Evolutionary conservation across 2,888 invertebrate genomes (phyloP), one percentile per base, ranked within the genome.

Genomic region (Gymnosoma rotundatum): DNA sequence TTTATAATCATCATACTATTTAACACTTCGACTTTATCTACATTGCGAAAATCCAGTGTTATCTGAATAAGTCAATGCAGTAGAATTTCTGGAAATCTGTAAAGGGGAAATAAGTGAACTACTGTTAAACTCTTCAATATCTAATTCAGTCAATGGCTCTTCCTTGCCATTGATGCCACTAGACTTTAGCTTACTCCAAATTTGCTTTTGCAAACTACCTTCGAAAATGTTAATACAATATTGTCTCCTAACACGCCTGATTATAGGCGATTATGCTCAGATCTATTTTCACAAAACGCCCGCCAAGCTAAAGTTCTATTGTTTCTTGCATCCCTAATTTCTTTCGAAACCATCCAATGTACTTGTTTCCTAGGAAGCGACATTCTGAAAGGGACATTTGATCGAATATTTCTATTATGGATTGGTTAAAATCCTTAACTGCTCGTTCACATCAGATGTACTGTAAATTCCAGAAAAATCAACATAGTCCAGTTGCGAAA

Each of bases 271-370:
- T 16, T 56, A 6, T 2, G 12, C 6, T 56, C 56, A 5, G 25
- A 25, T 16, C 56, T 32, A 16, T 6, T 16, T 16, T 56, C 25
- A 20, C 16, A 56, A 32, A 16, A 56, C 8, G 56, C 54, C 21
- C 54, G 20, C 54, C 54, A 54, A 21, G 54, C 54, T 12, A 54
- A 54, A 14, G 21, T 21, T 20, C 54, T 54, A 21, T 54, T 54
- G 21, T 12, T 21, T 20, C 54, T 54, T 21, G 54, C 54, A 0
- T 8, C 21, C 4, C 21, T 54, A 21, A 54, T 54, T 4, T 21
- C 10, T 9, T 21, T 10, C 3, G 54, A 14, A 12, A 21, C 0
- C 14, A 54, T 21, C 21, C 54, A 54, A 5, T 21, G 12, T 21
- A 12, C 14, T 9, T 21, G 9, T 14, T 54, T 25, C 4, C 21